phyloP scores from a whole-genome alignment of 2,797 vertebrate species.

The Cirrhinus mrigala region DNA sequence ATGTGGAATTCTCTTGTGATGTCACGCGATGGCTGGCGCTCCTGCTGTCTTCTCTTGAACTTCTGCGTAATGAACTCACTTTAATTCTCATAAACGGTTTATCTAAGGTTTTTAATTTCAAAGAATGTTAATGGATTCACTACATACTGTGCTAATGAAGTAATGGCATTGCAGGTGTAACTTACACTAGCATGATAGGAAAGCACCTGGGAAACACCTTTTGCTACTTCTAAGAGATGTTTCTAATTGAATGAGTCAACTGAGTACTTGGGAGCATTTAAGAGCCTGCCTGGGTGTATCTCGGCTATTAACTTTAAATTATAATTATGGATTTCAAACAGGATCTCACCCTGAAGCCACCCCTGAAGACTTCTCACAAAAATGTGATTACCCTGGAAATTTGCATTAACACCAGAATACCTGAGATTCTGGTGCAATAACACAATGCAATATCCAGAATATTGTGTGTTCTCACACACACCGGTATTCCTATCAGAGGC shows the following conservation, averaged over 20 bases:
- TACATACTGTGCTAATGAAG: not conserved
- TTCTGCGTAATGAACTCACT: not conserved
- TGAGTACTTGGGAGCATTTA: not conserved
- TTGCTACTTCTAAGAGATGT: not conserved
- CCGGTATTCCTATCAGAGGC: too few relatives aligned
- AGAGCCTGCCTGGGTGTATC: not conserved
- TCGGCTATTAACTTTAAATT: not conserved
- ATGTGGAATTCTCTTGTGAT: slow-evolving; percentile 73
- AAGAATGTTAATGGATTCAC: not conserved
- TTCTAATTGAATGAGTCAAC: not conserved
- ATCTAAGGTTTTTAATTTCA: not conserved
- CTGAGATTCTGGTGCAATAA: not conserved
- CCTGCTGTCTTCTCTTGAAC: not conserved
- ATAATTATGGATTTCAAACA: slow-evolving; percentile 4
- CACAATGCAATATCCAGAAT: too few relatives aligned
- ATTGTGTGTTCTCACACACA: too few relatives aligned
- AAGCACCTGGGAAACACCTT: not conserved
- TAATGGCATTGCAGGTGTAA: not conserved
- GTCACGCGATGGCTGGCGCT: slow-evolving; percentile 62
- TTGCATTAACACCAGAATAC: not conserved
- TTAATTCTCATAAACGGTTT: not conserved
- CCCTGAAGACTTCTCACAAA: not conserved
- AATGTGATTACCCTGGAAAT: not conserved
- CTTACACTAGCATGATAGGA: not conserved
- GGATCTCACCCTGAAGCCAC: slow-evolving; percentile 1